Percentiles rank a stretch among this genome's conserved stretches.
Conservation (phyloP, 1,140 invertebrate genomes). For the Camponotus vicinus region DNA sequence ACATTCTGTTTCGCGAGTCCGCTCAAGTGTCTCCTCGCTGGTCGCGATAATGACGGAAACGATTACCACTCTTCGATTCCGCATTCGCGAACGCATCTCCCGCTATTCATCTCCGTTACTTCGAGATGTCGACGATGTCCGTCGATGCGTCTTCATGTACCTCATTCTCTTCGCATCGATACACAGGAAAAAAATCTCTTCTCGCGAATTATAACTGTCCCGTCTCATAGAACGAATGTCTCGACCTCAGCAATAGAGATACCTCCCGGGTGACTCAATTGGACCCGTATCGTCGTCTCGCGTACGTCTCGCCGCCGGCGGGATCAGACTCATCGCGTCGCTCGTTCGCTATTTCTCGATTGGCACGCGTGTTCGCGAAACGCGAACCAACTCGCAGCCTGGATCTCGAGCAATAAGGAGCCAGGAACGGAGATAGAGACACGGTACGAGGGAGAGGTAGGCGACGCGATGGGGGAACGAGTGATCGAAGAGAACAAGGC, state of each 20-base stretch:
- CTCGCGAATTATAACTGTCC: neutral
- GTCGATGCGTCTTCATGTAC: neutral
- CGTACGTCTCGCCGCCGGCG: slow-evolving; percentile 45
- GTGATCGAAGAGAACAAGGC: slow-evolving; percentile 37
- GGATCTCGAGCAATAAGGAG: slow-evolving; percentile 20
- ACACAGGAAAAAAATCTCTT: neutral
- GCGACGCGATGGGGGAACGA: slow-evolving; percentile 1
- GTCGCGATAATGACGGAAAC: slow-evolving; percentile 1
- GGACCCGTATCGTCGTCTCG: slow-evolving; percentile 34
- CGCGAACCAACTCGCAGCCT: slow-evolving; percentile 31
- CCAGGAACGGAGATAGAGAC: neutral
- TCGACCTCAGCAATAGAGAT: neutral
- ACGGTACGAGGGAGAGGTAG: neutral
- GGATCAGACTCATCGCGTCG: slow-evolving; percentile 68
- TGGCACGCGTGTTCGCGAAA: slow-evolving; percentile 60
- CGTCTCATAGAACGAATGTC: neutral
- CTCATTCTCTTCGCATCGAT: neutral
- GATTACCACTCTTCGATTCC: neutral
- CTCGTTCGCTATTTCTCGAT: slow-evolving; percentile 72
- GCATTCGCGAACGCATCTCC: neutral
- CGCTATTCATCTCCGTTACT: slow-evolving; percentile 5
- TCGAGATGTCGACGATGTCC: neutral
- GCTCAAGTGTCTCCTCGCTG: neutral
- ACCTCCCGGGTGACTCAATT: slow-evolving; percentile 11
- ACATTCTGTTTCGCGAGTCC: neutral